These are phyloP conservation scores for Enteromius paludinosus DNA, from an alignment of 2,797 vertebrate species.

Conservation along the genomic window DNA sequence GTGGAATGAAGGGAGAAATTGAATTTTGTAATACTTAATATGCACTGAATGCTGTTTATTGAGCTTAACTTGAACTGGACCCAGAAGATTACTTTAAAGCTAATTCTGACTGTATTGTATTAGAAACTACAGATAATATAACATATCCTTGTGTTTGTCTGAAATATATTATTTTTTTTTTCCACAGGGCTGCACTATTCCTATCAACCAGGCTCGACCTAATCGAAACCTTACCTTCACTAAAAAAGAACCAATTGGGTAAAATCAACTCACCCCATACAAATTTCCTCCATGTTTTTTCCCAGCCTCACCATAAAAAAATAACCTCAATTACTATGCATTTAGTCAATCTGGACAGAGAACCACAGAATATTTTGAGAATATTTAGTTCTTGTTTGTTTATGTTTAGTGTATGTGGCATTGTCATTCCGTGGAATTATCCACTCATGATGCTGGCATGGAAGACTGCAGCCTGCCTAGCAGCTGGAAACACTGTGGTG, in stretches of 20 bases:
- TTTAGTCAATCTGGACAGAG: neutral
- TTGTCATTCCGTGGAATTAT: constrained; percentile 90
- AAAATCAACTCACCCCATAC: constrained; percentile 56
- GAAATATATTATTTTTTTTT: neutral
- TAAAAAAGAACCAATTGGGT: constrained; percentile 87
- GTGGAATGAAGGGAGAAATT: neutral
- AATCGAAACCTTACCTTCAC: constrained; percentile 88
- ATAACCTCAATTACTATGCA: neutral
- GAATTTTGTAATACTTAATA: neutral
- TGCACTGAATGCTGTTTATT: neutral
- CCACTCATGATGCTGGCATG: constrained; percentile 91
- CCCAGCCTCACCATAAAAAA: neutral
- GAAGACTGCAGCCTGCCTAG: constrained; percentile 86
- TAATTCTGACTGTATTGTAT: neutral
- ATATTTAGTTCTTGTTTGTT: neutral
- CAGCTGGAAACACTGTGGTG: constrained; percentile 87
- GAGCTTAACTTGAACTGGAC: neutral
- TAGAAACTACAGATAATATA: neutral
- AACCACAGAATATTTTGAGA: no score
- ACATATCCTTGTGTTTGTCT: neutral
- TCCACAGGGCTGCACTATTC: constrained; percentile 84
- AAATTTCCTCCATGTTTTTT: neutral
- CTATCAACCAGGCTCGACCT: constrained; percentile 84
- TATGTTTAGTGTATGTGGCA: constrained; percentile 82
- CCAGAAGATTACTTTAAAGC: neutral